phyloP scores from a whole-genome alignment of 2,888 invertebrate species.

The Metacarcinus magister region DNA sequence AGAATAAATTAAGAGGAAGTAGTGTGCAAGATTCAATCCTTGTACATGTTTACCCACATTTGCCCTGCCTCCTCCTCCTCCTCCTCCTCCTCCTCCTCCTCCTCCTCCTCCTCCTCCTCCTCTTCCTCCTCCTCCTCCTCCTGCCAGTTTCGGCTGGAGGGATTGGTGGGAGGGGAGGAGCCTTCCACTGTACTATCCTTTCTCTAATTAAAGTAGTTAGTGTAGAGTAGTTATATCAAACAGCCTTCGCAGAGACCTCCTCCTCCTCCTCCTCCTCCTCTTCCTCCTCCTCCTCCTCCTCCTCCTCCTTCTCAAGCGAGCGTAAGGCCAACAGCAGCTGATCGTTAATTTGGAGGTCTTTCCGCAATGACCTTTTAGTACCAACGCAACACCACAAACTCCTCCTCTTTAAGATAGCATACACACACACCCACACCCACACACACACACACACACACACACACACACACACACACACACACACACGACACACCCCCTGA shows the following conservation, averaged over 20 bases:
- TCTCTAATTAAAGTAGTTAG: no score
- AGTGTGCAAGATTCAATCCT: not conserved
- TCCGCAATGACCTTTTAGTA: not conserved
- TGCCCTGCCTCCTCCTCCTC: not conserved
- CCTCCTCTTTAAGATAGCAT: not conserved
- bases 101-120: no score
- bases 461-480: slow-evolving; percentile 48
- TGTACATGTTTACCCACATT: not conserved
- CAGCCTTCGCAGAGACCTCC: no score
- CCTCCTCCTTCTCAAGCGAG: not conserved
- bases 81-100: not conserved
- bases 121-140: no score
- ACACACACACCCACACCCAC: slow-evolving; percentile 48
- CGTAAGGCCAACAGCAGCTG: not conserved
- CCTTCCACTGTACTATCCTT: no score
- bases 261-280: not conserved
- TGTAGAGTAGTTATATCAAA: no score
- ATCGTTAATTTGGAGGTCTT: not conserved
- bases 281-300: not conserved
- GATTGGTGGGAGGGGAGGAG: no score
- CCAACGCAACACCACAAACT: not conserved
- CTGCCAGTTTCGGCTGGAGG: no score
- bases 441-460: slow-evolving; percentile 56
- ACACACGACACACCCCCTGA: not conserved
- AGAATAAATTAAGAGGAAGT: not conserved